Evolutionary conservation across 2,113 vertebrate species (phyloP).

Genomic region (Lepisosteus osseus): DNA sequence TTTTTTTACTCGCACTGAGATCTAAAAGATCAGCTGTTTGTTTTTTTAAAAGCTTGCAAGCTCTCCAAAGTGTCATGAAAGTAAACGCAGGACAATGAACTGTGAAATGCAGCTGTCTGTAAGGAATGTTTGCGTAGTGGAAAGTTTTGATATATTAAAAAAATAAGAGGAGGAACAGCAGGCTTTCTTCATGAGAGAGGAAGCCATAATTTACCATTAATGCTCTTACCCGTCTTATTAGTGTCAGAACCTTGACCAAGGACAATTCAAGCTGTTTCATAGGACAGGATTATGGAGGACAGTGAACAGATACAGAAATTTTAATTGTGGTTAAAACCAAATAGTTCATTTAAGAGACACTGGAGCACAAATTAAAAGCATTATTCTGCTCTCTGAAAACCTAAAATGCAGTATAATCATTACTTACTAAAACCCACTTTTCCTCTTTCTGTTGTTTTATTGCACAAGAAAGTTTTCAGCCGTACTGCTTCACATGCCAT

Average conservation of each 20-base stretch:
- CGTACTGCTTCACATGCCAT: too few species aligned
- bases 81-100: too few species aligned
- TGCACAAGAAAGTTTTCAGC: too few species aligned
- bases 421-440: too few species aligned
- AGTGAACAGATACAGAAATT: conserved; percentile 20
- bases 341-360: not conserved
- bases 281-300: conserved; percentile 17
- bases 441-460: too few species aligned
- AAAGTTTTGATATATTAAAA: conserved; percentile 16
- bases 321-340: conserved; percentile 10
- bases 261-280: conserved; percentile 31
- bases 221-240: conserved; percentile 26
- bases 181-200: conserved; percentile 21
- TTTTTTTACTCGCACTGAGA: too few species aligned
- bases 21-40: too few species aligned
- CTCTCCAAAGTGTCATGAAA: too few species aligned
- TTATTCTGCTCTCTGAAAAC: too few species aligned
- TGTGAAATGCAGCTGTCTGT: not conserved
- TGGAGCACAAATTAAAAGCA: not conserved
- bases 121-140: not conserved
- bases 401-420: too few species aligned
- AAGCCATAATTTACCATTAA: conserved; percentile 32
- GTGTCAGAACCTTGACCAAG: conserved; percentile 21
- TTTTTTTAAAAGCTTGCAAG: too few species aligned
- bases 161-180: conserved; percentile 22